Percentiles rank a stretch among this genome's conserved stretches.
phyloP scores from a whole-genome alignment of 1,140 invertebrate species.

The Hormaphis cornu region DNA sequence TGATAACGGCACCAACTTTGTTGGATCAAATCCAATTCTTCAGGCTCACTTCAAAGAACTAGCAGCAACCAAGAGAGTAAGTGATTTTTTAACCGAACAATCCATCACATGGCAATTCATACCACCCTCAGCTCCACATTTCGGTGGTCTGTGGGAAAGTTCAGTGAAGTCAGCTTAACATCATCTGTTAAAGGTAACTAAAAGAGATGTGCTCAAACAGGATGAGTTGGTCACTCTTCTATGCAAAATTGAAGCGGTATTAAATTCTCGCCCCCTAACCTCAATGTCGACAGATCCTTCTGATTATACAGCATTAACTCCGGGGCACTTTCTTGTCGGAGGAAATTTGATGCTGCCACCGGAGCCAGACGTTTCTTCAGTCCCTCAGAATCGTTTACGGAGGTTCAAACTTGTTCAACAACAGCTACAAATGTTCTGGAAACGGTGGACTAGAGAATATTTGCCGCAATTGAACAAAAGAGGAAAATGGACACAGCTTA shows the following conservation, averaged over 20 bases:
- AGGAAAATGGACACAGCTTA: not conserved
- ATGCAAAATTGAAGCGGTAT: conserved; percentile 37
- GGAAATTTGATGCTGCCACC: not conserved
- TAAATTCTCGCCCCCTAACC: conserved; percentile 39
- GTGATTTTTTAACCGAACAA: not conserved
- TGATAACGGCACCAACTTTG: conserved; percentile 34
- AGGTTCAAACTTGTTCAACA: conserved; percentile 37
- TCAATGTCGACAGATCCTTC: conserved; percentile 36
- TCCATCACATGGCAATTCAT: conserved; percentile 3
- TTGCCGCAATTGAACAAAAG: not conserved
- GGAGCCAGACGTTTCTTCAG: not conserved
- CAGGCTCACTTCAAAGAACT: not conserved
- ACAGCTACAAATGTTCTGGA: not conserved
- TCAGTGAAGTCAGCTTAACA: not conserved
- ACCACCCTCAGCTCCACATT: conserved; percentile 3
- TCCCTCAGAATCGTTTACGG: not conserved
- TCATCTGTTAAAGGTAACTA: not conserved
- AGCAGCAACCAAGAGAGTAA: not conserved
- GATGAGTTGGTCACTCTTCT: conserved; percentile 40
- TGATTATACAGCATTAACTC: conserved; percentile 36
- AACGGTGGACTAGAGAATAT: not conserved
- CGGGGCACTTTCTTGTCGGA: conserved; percentile 39
- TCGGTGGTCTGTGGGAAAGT: conserved; percentile 20
- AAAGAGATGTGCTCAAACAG: conserved; percentile 4
- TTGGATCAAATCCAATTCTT: conserved; percentile 13